Percentiles rank a stretch among this genome's conserved stretches.
These are phyloP conservation scores for Drosophila repleta DNA, from an alignment of 1,140 invertebrate species.

Conservation along the genomic window DNA sequence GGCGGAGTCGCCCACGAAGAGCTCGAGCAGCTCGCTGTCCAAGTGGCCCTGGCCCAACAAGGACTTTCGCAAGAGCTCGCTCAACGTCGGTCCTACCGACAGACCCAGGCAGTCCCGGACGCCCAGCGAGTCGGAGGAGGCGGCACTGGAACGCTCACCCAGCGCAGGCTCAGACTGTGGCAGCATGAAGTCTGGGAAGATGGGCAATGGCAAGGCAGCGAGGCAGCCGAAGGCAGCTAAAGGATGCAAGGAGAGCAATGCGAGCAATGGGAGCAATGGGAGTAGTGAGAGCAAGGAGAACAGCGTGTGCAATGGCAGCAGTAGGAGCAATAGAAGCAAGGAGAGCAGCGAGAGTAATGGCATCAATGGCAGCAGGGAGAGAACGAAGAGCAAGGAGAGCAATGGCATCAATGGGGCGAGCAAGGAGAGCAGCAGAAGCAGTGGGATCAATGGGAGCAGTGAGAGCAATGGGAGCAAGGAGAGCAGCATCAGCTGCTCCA, in stretches of 20 bases:
- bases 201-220: slow-evolving; percentile 53
- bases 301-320: neutral
- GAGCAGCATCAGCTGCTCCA: slow-evolving; percentile 14
- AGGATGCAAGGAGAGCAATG: slow-evolving; percentile 27
- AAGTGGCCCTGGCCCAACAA: slow-evolving; percentile 87
- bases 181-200: slow-evolving; percentile 20
- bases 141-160: slow-evolving; percentile 74
- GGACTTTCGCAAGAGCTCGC: slow-evolving; percentile 90
- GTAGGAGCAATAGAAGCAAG: slow-evolving; percentile 1
- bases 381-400: no score
- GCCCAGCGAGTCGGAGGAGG: slow-evolving; percentile 76
- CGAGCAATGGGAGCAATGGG: no score
- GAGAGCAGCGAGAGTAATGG: slow-evolving; percentile 11
- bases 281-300: slow-evolving; percentile 9
- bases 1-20: slow-evolving; percentile 82
- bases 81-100: slow-evolving; percentile 88
- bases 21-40: slow-evolving; percentile 66
- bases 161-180: slow-evolving; percentile 76
- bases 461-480: slow-evolving; percentile 5
- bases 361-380: no score
- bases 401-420: no score
- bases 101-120: slow-evolving; percentile 79
- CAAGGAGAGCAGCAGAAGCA: slow-evolving; percentile 16
- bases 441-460: no score
- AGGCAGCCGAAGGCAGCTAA: slow-evolving; percentile 59